Conservation (phyloP, 1,140 invertebrate genomes). For the Mamestra configurata region DNA sequence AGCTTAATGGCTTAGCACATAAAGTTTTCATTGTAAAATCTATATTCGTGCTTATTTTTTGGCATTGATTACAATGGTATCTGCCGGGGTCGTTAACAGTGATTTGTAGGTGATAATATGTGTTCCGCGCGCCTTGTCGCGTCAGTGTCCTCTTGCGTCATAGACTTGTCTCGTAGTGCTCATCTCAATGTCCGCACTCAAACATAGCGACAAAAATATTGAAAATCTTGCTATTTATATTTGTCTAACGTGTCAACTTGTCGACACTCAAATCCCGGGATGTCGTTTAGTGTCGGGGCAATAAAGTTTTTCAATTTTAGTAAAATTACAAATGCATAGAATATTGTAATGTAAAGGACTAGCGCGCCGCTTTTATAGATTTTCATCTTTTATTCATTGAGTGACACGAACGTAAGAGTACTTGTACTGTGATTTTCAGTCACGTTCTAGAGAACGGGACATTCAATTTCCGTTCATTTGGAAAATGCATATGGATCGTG, state of each 20-base stretch:
- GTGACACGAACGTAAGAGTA: not conserved
- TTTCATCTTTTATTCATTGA: slow-evolving; percentile 32
- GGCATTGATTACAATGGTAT: slow-evolving; percentile 24
- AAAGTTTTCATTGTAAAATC: slow-evolving; percentile 22
- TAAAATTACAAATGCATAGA: slow-evolving; percentile 4
- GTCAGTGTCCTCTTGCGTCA: slow-evolving; percentile 46
- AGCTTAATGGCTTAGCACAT: slow-evolving; percentile 7
- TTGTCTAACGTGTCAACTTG: not conserved
- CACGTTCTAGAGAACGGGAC: slow-evolving; percentile 10
- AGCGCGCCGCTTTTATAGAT: slow-evolving; percentile 15
- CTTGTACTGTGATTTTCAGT: slow-evolving; percentile 30
- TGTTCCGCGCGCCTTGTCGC: slow-evolving; percentile 46
- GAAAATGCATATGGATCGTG: slow-evolving; percentile 11
- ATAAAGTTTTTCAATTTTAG: not conserved
- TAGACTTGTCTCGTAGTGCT: slow-evolving; percentile 36
- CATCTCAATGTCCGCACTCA: not conserved
- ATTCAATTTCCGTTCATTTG: slow-evolving; percentile 25
- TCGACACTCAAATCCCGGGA: not conserved
- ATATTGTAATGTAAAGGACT: slow-evolving; percentile 17
- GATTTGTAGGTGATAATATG: slow-evolving; percentile 61
- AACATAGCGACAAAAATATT: not conserved
- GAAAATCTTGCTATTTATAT: not conserved
- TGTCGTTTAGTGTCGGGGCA: not conserved
- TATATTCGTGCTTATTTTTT: slow-evolving; percentile 26
- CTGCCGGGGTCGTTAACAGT: slow-evolving; percentile 56